Evolutionary conservation across 2,888 invertebrate genomes (phyloP).

Genomic region (Blastobasis adustella): DNA sequence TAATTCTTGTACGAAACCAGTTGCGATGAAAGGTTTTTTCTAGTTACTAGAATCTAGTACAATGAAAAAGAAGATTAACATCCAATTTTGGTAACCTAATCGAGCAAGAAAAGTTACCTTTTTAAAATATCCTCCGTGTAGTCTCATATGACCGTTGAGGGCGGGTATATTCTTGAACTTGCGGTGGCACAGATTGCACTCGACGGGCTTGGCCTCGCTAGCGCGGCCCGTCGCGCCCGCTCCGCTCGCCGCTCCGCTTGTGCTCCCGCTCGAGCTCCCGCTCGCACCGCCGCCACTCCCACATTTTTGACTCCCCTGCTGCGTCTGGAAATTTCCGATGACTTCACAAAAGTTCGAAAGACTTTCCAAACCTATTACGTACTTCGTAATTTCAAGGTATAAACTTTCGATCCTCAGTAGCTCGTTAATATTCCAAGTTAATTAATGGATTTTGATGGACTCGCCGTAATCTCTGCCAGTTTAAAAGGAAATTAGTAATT

Average conservation of each 20-base stretch:
- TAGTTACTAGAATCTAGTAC: too few species aligned
- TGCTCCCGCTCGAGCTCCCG: slow-evolving; percentile 35
- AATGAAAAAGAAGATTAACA: too few species aligned
- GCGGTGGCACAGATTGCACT: slow-evolving; percentile 95
- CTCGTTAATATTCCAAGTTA: slow-evolving; percentile 66
- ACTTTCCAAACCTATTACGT: slow-evolving; percentile 57
- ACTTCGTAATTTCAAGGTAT: slow-evolving; percentile 62
- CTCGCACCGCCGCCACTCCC: slow-evolving; percentile 35
- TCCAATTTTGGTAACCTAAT: too few species aligned
- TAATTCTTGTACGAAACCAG: too few species aligned
- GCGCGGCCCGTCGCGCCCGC: slow-evolving; percentile 38
- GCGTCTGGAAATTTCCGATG: slow-evolving; percentile 56
- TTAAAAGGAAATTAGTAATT: slow-evolving; percentile 50
- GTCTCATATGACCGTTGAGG: slow-evolving; percentile 97
- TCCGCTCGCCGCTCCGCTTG: slow-evolving; percentile 22
- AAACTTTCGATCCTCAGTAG: slow-evolving; percentile 58
- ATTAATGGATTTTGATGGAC: slow-evolving; percentile 68
- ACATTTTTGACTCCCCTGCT: slow-evolving; percentile 54
- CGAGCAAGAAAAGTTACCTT: slow-evolving; percentile 73
- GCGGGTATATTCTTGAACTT: slow-evolving; percentile 98
- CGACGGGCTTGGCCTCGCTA: slow-evolving; percentile 88
- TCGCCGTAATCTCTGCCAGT: slow-evolving; percentile 43
- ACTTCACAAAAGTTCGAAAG: slow-evolving; percentile 61
- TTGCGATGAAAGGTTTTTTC: too few species aligned
- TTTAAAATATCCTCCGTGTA: slow-evolving; percentile 98